Evolutionary conservation across 2,113 vertebrate species (phyloP), one percentile per base, ranked within the genome.

Genomic region (Xyrauchen texanus): DNA sequence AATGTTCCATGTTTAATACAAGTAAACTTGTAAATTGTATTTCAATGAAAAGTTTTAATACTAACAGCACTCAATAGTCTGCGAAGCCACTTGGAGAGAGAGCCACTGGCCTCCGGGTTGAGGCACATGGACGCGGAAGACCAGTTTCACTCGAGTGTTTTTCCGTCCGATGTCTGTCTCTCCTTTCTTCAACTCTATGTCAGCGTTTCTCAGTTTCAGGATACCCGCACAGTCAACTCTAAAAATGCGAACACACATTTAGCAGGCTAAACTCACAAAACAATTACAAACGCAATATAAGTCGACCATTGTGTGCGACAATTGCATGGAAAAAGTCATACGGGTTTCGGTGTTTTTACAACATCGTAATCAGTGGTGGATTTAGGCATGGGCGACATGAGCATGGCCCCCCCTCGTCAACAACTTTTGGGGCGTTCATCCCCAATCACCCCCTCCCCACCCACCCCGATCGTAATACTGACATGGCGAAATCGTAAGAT

Each of bases 191-290:
- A 98, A 91, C 87, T 99, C 98, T 0, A 99, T 99, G 90, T 99
- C 98, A 0, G 97, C 96, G 0, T 99, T 99, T 77, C 96, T 92
- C 74, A 98, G 89, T 88, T 99, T 99, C 87, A 99, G 87, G 85
- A 99, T 99, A 58, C 98, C 98, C 0, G 96, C 97, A 0, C 96
- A 99, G 92, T 99, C 98, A n/a, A 99, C 96, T 85, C 97, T 99
- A 86, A 6, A 70, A 9, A 55, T 15, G 65, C 42, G 9, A 67
- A 44, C 51, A 73, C 1, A 3, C 6, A 34, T 34, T 34, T 34
- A 34, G 21, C 21, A 34, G 16, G 51, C 21, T 46, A 71, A 58
- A 2, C 12, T 46, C 53, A n/a, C 12, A 57, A 57, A 55, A 55
- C 53, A 55, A 13, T 12, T 12, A 13, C 53, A 5, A 55, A 55